phyloP scores from a whole-genome alignment of 2,888 invertebrate genomes.

The Sipunculus nudus region DNA sequence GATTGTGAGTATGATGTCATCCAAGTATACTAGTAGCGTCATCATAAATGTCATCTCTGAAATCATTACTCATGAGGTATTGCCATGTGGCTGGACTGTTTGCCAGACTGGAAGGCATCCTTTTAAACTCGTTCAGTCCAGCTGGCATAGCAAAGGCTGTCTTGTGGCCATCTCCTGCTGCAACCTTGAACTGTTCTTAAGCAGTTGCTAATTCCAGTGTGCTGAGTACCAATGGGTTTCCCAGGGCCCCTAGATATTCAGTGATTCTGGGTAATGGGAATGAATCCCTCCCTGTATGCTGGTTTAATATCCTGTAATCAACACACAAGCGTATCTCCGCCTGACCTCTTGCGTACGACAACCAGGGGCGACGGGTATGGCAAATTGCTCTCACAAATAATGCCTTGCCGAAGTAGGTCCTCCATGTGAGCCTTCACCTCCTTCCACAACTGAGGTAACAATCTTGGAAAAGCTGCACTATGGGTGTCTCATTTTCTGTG shows the following conservation, averaged over 20 bases:
- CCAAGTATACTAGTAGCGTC: neutral
- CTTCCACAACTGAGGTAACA: no score
- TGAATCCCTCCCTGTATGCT: slow-evolving; percentile 24
- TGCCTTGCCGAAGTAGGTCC: neutral
- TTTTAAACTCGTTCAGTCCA: slow-evolving; percentile 14
- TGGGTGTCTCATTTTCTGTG: no score
- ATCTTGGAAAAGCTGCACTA: no score
- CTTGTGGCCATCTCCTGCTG: slow-evolving; percentile 11
- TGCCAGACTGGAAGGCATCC: slow-evolving; percentile 18
- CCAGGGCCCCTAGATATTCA: slow-evolving; percentile 28
- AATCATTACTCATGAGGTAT: neutral
- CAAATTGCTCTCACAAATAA: slow-evolving; percentile 29
- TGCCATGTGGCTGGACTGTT: slow-evolving; percentile 12
- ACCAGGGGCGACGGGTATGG: slow-evolving; percentile 37
- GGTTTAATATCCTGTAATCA: slow-evolving; percentile 35
- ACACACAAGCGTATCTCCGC: slow-evolving; percentile 24
- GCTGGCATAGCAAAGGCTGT: slow-evolving; percentile 17
- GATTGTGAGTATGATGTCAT: neutral
- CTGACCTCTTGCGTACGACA: slow-evolving; percentile 31
- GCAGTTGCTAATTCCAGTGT: slow-evolving; percentile 23
- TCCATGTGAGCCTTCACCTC: neutral
- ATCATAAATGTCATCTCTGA: neutral
- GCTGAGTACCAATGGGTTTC: slow-evolving; percentile 17
- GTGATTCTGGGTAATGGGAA: slow-evolving; percentile 33
- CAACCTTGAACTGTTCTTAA: slow-evolving; percentile 13